These are phyloP conservation scores for Blastomussa wellsi DNA, from an alignment of 92 coral and sea anemone genomes.

Conservation along the genomic window DNA sequence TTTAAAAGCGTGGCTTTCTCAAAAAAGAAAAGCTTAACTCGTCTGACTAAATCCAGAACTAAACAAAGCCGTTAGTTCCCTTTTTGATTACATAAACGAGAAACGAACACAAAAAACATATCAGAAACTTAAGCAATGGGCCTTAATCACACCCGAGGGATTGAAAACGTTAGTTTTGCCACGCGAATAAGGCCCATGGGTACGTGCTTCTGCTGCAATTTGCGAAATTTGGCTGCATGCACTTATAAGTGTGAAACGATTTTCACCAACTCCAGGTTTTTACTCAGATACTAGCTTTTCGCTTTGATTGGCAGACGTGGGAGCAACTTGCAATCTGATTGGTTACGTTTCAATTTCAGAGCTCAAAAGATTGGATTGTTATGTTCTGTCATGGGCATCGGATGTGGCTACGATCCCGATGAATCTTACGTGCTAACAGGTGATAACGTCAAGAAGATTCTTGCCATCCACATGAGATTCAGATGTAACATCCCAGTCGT, in stretches of 20 bases:
- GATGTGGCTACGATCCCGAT: slow-evolving; percentile 69
- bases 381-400: slow-evolving; percentile 78
- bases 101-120: no score
- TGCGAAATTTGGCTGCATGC: background rate
- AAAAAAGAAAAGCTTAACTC: no score
- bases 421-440: slow-evolving; percentile 71
- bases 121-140: background rate
- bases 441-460: slow-evolving; percentile 80
- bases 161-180: no score
- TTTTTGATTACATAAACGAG: no score
- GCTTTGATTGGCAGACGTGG: background rate
- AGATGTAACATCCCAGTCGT: slow-evolving; percentile 88
- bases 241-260: background rate
- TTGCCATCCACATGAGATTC: slow-evolving; percentile 87
- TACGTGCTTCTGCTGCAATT: background rate
- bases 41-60: no score
- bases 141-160: no score
- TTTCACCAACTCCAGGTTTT: background rate
- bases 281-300: background rate
- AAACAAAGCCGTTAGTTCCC: no score
- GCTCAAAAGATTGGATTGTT: slow-evolving; percentile 54
- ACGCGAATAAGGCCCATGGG: background rate
- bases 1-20: background rate
- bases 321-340: background rate
- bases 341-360: slow-evolving; percentile 23